Conservation (phyloP, 2,888 invertebrate genomes). For the Polyommatus icarus region DNA sequence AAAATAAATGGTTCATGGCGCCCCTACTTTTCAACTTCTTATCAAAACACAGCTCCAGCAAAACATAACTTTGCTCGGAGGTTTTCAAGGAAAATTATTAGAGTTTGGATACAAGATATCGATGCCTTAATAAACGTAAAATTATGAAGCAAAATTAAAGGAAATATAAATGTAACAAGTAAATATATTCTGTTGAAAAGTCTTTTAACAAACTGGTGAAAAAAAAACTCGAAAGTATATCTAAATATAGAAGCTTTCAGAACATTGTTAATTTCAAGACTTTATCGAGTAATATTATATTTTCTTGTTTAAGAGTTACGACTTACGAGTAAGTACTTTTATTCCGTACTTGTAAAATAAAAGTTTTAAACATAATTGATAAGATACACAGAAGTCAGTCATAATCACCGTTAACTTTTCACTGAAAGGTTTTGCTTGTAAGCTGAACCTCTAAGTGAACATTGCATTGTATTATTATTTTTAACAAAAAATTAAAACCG, state of each 20-base stretch:
- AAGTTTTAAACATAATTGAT: neutral
- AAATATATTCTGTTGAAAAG: neutral
- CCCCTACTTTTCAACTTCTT: constrained; percentile 8
- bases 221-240: neutral
- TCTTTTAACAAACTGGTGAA: neutral
- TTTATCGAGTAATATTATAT: neutral
- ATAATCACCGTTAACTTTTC: too few species aligned
- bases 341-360: neutral
- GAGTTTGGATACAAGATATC: neutral
- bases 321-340: neutral
- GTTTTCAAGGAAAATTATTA: neutral
- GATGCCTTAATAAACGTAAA: neutral
- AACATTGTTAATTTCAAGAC: neutral
- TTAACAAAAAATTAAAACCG: too few species aligned
- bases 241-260: neutral
- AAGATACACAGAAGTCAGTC: too few species aligned
- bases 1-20: constrained; percentile 10
- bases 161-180: neutral
- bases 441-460: too few species aligned
- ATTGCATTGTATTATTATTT: too few species aligned
- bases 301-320: neutral
- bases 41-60: neutral
- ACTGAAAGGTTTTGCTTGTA: too few species aligned
- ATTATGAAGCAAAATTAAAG: neutral
- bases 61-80: neutral